Conservation (phyloP, 1,140 invertebrate genomes). For the Drosophila pseudoobscura region DNA sequence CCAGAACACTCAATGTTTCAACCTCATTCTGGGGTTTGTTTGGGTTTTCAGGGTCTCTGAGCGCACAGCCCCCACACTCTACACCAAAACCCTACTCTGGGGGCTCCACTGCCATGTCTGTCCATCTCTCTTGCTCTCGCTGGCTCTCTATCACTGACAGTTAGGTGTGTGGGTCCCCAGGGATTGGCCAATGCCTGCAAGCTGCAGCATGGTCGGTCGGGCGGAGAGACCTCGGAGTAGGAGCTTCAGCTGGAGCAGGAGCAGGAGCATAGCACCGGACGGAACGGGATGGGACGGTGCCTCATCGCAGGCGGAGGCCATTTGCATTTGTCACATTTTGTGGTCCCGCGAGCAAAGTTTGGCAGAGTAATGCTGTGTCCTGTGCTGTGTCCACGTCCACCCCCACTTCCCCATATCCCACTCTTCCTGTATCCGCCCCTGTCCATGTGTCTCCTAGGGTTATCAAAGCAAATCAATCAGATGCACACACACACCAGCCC, state of each 20-base stretch:
- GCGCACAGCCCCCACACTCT: conserved; percentile 5
- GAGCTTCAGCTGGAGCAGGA: conserved; percentile 3
- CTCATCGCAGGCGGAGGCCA: conserved; percentile 36
- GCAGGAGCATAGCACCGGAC: conserved; percentile 5
- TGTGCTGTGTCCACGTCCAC: conserved; percentile 5
- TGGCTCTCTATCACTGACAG: conserved; percentile 53
- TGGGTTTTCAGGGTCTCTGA: conserved; percentile 32
- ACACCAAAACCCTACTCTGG: not conserved
- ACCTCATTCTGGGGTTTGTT: conserved; percentile 47
- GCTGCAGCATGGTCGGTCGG: conserved; percentile 42
- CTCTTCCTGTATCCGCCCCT: too few species aligned
- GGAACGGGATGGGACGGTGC: conserved; percentile 25
- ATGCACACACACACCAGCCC: conserved; percentile 42
- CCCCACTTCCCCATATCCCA: not conserved
- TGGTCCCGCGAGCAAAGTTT: conserved; percentile 56
- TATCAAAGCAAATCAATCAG: conserved; percentile 74
- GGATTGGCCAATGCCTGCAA: conserved; percentile 52
- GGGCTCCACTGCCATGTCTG: conserved; percentile 13
- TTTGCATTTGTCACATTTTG: conserved; percentile 78
- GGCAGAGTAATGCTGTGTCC: conserved; percentile 56
- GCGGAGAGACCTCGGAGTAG: conserved; percentile 8
- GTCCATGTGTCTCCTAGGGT: conserved; percentile 20
- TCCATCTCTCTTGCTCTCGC: not conserved
- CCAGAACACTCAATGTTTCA: conserved; percentile 62
- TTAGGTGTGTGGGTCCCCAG: conserved; percentile 65